Percentiles rank a stretch among this genome's conserved stretches.
phyloP scores from a whole-genome alignment of 1,140 invertebrate species.

The Stegodyphus dumicola region DNA sequence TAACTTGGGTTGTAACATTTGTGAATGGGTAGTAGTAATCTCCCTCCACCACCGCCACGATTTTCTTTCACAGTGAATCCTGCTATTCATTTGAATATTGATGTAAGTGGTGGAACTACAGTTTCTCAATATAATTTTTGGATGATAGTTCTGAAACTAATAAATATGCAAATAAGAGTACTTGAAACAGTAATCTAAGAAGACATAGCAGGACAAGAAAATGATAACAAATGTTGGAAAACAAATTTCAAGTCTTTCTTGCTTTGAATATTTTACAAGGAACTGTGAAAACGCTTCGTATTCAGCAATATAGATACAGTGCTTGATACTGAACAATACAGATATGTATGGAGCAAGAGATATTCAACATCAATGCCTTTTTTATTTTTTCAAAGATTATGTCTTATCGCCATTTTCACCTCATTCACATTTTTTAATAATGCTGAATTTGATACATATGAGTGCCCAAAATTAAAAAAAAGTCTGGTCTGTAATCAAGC shows the following conservation, averaged over 20 bases:
- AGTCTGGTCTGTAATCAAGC: constrained; percentile 6
- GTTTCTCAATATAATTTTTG: constrained; percentile 26
- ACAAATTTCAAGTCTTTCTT: constrained; percentile 10
- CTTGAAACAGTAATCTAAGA: neutral
- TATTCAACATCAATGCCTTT: constrained; percentile 10
- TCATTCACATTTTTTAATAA: constrained; percentile 10
- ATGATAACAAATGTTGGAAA: constrained; percentile 6
- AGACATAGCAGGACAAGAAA: neutral
- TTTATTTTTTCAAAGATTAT: constrained; percentile 17
- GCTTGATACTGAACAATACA: too few species aligned
- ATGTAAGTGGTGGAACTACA: constrained; percentile 18
- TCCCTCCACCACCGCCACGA: neutral
- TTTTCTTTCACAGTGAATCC: constrained; percentile 3
- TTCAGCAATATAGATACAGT: neutral
- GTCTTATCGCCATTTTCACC: neutral
- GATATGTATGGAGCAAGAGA: neutral
- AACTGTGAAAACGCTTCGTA: neutral
- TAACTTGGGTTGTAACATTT: constrained; percentile 26
- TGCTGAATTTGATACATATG: neutral
- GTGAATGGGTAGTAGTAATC: constrained; percentile 11
- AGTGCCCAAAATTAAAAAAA: neutral
- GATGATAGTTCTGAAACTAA: constrained; percentile 30
- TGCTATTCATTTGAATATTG: constrained; percentile 13
- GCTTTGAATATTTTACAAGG: constrained; percentile 29
- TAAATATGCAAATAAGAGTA: constrained; percentile 11